Conservation (phyloP, 2,113 vertebrate genomes). For the Hepsetus odoe region DNA sequence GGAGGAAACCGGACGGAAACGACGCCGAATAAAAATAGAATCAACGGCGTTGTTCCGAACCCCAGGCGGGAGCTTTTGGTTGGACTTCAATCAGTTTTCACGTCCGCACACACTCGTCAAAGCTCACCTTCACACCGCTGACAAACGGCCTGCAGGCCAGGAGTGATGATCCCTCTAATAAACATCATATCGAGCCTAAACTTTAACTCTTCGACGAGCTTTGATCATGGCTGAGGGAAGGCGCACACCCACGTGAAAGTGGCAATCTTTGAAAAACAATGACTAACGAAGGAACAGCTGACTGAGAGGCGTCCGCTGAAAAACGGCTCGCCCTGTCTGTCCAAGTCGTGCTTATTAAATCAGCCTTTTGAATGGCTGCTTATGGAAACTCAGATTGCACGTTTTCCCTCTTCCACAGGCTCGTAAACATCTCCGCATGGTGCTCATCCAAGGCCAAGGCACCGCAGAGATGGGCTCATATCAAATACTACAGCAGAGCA, state of each 20-base stretch:
- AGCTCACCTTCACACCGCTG: neutral
- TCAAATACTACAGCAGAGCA: slow-evolving; percentile 40
- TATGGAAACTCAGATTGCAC: slow-evolving; percentile 54
- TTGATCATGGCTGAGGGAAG: neutral
- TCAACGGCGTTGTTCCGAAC: slow-evolving; percentile 70
- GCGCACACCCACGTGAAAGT: neutral
- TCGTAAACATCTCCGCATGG: slow-evolving; percentile 59
- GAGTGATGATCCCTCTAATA: neutral
- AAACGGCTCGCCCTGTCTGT: slow-evolving; percentile 32
- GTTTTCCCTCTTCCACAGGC: slow-evolving; percentile 39
- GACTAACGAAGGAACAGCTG: slow-evolving; percentile 18
- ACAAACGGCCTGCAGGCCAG: neutral
- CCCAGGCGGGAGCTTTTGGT: slow-evolving; percentile 51
- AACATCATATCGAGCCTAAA: neutral
- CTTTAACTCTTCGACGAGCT: no score
- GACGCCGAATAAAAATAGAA: slow-evolving; percentile 90
- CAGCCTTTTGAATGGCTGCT: slow-evolving; percentile 41
- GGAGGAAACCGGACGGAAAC: slow-evolving; percentile 91
- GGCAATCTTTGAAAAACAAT: slow-evolving; percentile 13
- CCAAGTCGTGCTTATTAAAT: slow-evolving; percentile 44
- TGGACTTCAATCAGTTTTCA: neutral
- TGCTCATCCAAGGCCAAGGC: slow-evolving; percentile 47
- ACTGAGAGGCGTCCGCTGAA: slow-evolving; percentile 37
- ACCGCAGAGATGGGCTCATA: slow-evolving; percentile 44
- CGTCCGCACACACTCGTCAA: slow-evolving; percentile 6